phyloP scores from a whole-genome alignment of 2,888 invertebrate species.

The Pomacea canaliculata region DNA sequence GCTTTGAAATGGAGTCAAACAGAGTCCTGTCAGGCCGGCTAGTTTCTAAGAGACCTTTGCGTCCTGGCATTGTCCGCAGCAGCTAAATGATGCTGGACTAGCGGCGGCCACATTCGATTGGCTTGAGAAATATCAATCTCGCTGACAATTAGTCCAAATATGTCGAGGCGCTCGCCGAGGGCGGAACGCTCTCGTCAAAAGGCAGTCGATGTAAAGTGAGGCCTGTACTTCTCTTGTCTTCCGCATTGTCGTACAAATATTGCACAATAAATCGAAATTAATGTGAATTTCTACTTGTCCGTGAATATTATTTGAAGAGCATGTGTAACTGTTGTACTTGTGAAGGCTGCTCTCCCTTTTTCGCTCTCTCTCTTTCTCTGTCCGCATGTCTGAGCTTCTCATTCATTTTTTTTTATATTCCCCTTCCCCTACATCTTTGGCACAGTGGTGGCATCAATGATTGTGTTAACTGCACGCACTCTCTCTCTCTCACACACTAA shows the following conservation, averaged over 20 bases:
- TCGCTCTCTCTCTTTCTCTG: background rate
- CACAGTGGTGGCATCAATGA: background rate
- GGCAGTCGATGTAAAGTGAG: too few species aligned
- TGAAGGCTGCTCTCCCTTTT: background rate
- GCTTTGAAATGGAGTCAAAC: too few species aligned
- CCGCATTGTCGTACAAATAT: too few species aligned
- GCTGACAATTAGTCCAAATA: slow-evolving; percentile 23
- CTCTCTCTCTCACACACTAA: background rate
- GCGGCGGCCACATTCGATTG: slow-evolving; percentile 16
- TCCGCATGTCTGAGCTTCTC: background rate
- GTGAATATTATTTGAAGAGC: too few species aligned
- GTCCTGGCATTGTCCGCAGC: background rate
- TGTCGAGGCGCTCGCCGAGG: slow-evolving; percentile 12
- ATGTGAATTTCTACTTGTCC: too few species aligned
- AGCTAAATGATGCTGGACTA: background rate
- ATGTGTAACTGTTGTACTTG: too few species aligned
- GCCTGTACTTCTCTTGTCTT: too few species aligned
- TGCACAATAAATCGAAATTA: too few species aligned
- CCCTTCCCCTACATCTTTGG: too few species aligned
- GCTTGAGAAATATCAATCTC: slow-evolving; percentile 28
- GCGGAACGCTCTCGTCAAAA: background rate
- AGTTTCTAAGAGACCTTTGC: too few species aligned
- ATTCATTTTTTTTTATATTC: too few species aligned
- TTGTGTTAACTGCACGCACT: background rate
- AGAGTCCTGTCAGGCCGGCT: too few species aligned